Base-by-base conservation (phyloP, 2,797 vertebrate genomes). In the Bucorvus abyssinicus region DNA sequence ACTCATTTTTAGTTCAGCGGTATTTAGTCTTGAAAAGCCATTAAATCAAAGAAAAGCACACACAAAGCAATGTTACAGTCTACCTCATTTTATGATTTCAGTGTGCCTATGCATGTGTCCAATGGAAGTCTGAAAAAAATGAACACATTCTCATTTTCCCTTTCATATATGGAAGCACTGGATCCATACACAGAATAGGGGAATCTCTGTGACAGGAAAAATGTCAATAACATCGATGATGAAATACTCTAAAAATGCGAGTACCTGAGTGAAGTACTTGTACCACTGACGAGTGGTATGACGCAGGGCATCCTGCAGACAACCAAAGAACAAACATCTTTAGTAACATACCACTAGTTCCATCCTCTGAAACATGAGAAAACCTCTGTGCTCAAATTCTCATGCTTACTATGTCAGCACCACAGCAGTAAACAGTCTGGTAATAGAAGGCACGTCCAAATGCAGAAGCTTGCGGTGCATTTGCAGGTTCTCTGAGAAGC, bases 71-170 rank as follows among this genome's bases (percentile, higher is more conserved):
- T 38, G 49, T 14, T n/a, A 56, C 12, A 27, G 6, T 75, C 56
- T 44, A 12, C 8, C 9, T 8, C 10, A 24, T 27, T 77, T 68
- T 87, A 70, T 75, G 4, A 64, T 79, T 91, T 89, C 38, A 63
- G 7, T 64, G 19, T 60, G 5, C 7, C 21, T 64, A n/a, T 18
- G 38, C 18, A 53, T 0, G 0, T 26, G 9, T n/a, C 17, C 57
- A 88, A 70, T 14, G 45, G 59, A 77, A n/a, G 38, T 32, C 7
- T 1, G 2, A 7, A 61, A 61, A 53, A 65, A 60, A 40, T 2
- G 4, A 70, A 14, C 3, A 14, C 1, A 32, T 55, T 61, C 21
- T 73, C 1, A 7, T 85, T 77, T 94, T 50, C 23, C 18, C 10
- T 89, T 88, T 50, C 23, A 14, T 40, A 29, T 23, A 27, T 10